phyloP scores from a whole-genome alignment of 2,888 invertebrate species.

The Boloria euphrosyne region DNA sequence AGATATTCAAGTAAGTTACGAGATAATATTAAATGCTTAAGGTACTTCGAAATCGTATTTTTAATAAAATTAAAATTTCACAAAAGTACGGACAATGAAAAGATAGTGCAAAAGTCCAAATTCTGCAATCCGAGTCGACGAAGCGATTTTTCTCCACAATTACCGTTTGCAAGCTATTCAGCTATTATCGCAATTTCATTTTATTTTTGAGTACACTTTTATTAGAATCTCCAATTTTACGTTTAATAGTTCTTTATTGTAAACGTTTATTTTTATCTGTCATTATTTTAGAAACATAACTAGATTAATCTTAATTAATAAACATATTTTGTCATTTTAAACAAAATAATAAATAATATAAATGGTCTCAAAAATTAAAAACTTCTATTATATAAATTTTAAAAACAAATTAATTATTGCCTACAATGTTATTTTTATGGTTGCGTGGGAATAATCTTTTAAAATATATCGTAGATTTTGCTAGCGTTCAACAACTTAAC shows the following conservation, averaged over 20 bases:
- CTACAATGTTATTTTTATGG: neutral
- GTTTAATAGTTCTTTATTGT: too few relatives aligned
- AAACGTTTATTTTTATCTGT: too few relatives aligned
- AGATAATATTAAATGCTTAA: too few relatives aligned
- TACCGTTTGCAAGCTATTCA: slow-evolving; percentile 28
- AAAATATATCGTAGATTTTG: neutral
- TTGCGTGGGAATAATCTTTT: neutral
- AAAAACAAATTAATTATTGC: too few relatives aligned
- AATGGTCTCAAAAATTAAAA: too few relatives aligned
- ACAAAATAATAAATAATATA: too few relatives aligned
- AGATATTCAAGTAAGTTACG: too few relatives aligned
- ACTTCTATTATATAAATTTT: too few relatives aligned
- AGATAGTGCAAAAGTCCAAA: slow-evolving; percentile 22
- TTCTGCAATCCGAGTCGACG: slow-evolving; percentile 22
- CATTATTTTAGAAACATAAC: too few relatives aligned
- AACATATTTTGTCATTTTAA: too few relatives aligned
- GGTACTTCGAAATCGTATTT: neutral
- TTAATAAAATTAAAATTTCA: slow-evolving; percentile 11
- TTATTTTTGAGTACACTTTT: slow-evolving; percentile 7
- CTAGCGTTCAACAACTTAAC: neutral
- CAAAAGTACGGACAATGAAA: slow-evolving; percentile 18
- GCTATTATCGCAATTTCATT: slow-evolving; percentile 20
- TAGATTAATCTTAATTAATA: too few relatives aligned
- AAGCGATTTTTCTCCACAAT: slow-evolving; percentile 34
- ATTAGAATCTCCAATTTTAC: neutral